Conservation (phyloP, 2,797 vertebrate genomes). For the Fringilla coelebs region DNA sequence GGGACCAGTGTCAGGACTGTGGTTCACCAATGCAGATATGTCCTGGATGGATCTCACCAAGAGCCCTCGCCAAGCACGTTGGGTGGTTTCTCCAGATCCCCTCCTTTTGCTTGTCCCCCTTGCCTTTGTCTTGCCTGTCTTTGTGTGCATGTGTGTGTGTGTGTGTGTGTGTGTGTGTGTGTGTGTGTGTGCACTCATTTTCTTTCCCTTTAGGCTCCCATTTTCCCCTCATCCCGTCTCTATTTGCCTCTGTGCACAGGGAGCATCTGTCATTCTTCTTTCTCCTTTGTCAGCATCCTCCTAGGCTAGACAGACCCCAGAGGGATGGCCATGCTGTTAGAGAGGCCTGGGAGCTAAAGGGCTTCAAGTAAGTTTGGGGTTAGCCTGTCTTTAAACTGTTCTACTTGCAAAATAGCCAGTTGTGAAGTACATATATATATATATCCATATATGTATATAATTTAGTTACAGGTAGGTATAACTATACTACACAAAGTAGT, state of each 20-base stretch:
- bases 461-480: neutral
- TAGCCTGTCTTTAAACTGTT: neutral
- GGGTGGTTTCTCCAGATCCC: neutral
- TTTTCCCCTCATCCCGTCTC: neutral
- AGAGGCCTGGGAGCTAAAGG: neutral
- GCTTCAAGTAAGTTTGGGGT: neutral
- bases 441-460: too few species aligned
- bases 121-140: conserved; percentile 35
- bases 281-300: conserved; percentile 39
- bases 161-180: neutral
- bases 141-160: neutral
- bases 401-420: neutral
- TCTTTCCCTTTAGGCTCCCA: conserved; percentile 46
- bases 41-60: neutral
- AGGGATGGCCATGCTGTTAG: neutral
- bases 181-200: neutral
- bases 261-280: conserved; percentile 54
- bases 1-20: neutral
- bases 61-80: neutral
- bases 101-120: neutral
- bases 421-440: neutral
- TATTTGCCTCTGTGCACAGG: neutral
- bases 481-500: too few species aligned
- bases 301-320: neutral
- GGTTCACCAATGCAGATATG: neutral